Percentiles rank a stretch among this genome's conserved stretches.
Conservation (phyloP, 1,140 invertebrate genomes). For the Tetramorium alpestre region DNA sequence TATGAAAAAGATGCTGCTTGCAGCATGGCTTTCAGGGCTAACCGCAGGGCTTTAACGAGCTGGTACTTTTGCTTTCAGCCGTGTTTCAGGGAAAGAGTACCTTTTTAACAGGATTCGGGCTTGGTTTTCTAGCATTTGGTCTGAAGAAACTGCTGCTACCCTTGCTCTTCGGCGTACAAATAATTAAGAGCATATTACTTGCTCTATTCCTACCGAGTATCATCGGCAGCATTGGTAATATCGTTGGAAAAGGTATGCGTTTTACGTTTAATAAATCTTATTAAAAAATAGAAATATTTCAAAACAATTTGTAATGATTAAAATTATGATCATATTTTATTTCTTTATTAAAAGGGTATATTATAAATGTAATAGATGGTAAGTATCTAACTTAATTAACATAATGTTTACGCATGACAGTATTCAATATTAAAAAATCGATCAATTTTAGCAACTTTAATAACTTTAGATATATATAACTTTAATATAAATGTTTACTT, state of each 20-base stretch:
- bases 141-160: conserved; percentile 93
- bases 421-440: background rate
- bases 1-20: conserved; percentile 53
- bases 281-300: background rate
- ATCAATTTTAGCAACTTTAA: background rate
- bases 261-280: background rate
- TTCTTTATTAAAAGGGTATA: background rate
- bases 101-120: conserved; percentile 89
- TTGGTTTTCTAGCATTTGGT: conserved; percentile 91
- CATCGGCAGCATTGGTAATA: conserved; percentile 92
- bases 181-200: conserved; percentile 92
- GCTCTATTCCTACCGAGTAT: conserved; percentile 93
- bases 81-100: conserved; percentile 87
- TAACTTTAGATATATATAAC: background rate
- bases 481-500: background rate
- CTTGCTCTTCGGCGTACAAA: conserved; percentile 91
- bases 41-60: conserved; percentile 82
- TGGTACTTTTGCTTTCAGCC: conserved; percentile 85
- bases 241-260: conserved; percentile 91
- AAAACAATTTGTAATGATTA: background rate
- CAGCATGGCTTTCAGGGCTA: conserved; percentile 83
- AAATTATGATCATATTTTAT: background rate
- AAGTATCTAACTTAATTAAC: background rate
- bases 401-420: background rate
- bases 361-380: background rate